phyloP scores from a whole-genome alignment of 1,140 invertebrate species.

The Plodia interpunctella region DNA sequence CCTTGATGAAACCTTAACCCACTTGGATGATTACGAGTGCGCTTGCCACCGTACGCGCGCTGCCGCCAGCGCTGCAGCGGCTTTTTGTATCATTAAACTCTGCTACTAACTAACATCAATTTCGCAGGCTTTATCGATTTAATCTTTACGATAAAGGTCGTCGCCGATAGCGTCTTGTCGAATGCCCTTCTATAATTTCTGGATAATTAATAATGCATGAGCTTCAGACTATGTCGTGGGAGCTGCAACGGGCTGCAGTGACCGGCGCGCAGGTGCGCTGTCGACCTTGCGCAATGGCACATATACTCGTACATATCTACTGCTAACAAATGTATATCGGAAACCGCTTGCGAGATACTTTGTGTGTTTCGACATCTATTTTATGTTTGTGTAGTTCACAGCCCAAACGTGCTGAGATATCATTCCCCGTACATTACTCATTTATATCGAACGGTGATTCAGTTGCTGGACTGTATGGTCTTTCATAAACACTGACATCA shows the following conservation, averaged over 20 bases:
- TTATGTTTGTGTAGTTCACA: slow-evolving; percentile 24
- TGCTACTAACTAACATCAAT: slow-evolving; percentile 14
- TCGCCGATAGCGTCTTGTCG: slow-evolving; percentile 25
- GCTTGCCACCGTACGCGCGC: slow-evolving; percentile 47
- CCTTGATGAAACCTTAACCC: slow-evolving; percentile 76
- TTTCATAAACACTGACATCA: slow-evolving; percentile 45
- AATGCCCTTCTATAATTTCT: slow-evolving; percentile 26
- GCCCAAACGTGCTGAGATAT: slow-evolving; percentile 28
- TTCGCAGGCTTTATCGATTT: not conserved
- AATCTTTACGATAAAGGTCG: slow-evolving; percentile 29
- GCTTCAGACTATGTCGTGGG: slow-evolving; percentile 33
- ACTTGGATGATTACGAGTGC: slow-evolving; percentile 73
- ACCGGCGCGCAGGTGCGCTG: slow-evolving; percentile 41
- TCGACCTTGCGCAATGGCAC: slow-evolving; percentile 58
- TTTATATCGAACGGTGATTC: slow-evolving; percentile 24
- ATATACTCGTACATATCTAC: slow-evolving; percentile 40
- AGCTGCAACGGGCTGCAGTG: slow-evolving; percentile 45
- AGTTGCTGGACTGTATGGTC: slow-evolving; percentile 26
- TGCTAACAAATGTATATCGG: slow-evolving; percentile 41
- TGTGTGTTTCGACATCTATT: slow-evolving; percentile 41
- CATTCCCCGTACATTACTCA: slow-evolving; percentile 14
- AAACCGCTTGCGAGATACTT: slow-evolving; percentile 53
- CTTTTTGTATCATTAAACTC: slow-evolving; percentile 44
- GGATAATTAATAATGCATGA: slow-evolving; percentile 41
- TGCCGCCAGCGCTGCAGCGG: slow-evolving; percentile 52